phyloP scores from a whole-genome alignment of 2,888 invertebrate species.

The Mesorhabditis belari region DNA sequence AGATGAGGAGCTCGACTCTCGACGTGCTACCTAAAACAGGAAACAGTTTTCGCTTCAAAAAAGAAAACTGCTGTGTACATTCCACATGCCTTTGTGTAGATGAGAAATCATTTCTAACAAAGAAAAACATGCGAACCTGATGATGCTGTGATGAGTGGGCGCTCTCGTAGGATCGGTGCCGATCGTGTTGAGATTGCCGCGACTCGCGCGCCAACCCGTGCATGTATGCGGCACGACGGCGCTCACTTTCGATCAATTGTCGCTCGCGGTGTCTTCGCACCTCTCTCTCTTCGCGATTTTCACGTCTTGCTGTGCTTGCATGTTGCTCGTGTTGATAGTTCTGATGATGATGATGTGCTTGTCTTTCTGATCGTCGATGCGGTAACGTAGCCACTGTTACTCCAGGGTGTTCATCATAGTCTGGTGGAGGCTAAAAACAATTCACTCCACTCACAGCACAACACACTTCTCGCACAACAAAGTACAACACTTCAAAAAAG shows the following conservation, averaged over 20 bases:
- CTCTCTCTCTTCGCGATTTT: neutral
- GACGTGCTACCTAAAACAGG: neutral
- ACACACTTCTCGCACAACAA: conserved; percentile 12
- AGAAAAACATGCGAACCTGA: too few species aligned
- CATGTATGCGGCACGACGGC: neutral
- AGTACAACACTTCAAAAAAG: neutral
- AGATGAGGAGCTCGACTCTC: neutral
- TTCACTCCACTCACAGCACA: conserved; percentile 11
- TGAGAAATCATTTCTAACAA: too few species aligned
- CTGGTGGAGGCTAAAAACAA: conserved; percentile 22
- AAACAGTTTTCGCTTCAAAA: too few species aligned
- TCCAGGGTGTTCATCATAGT: conserved; percentile 16
- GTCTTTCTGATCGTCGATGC: conserved; percentile 2
- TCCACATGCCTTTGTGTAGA: too few species aligned
- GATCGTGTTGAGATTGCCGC: neutral
- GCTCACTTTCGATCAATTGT: conserved; percentile 1
- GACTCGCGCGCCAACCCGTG: neutral
- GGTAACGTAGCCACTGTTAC: neutral
- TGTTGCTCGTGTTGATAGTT: conserved; percentile 14
- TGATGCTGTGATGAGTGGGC: neutral
- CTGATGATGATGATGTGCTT: conserved; percentile 22
- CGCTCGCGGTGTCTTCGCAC: conserved; percentile 27
- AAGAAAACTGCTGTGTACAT: neutral
- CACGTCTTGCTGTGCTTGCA: too few species aligned
- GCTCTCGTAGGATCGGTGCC: too few species aligned